These are phyloP conservation scores for Thyatira batis DNA, from an alignment of 2,888 invertebrate species.

Conservation along the genomic window DNA sequence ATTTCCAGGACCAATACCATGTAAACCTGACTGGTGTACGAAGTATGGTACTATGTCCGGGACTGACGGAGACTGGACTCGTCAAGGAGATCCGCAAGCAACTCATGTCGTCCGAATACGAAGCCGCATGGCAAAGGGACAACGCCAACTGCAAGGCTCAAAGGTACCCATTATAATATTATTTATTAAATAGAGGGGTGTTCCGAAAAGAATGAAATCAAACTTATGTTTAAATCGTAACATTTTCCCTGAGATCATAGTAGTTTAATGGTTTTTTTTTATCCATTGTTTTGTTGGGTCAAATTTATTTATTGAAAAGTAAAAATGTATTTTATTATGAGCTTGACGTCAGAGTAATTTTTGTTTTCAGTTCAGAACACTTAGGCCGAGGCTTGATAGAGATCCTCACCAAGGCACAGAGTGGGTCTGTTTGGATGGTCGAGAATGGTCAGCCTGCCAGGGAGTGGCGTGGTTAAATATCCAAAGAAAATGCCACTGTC, in stretches of 20 bases:
- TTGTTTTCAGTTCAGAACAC: slow-evolving; percentile 84
- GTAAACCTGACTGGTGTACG: slow-evolving; percentile 87
- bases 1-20: slow-evolving; percentile 86
- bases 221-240: too few species aligned
- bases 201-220: too few species aligned
- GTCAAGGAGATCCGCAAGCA: slow-evolving; percentile 87
- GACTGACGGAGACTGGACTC: slow-evolving; percentile 85
- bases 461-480: slow-evolving; percentile 79
- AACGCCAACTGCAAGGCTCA: slow-evolving; percentile 84
- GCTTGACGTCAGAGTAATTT: too few species aligned
- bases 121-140: slow-evolving; percentile 88
- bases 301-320: too few species aligned
- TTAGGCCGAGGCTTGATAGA: slow-evolving; percentile 86
- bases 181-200: neutral
- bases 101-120: slow-evolving; percentile 87
- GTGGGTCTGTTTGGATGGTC: slow-evolving; percentile 88
- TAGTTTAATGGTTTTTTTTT: too few species aligned
- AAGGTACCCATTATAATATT: slow-evolving; percentile 72
- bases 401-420: slow-evolving; percentile 84
- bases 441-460: slow-evolving; percentile 85
- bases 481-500: neutral
- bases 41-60: slow-evolving; percentile 87
- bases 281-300: too few species aligned
- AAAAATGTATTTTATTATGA: too few species aligned
- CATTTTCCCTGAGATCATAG: too few species aligned